phyloP scores from a whole-genome alignment of 64 coral and sea anemone genomes.

The Montipora sp. region DNA sequence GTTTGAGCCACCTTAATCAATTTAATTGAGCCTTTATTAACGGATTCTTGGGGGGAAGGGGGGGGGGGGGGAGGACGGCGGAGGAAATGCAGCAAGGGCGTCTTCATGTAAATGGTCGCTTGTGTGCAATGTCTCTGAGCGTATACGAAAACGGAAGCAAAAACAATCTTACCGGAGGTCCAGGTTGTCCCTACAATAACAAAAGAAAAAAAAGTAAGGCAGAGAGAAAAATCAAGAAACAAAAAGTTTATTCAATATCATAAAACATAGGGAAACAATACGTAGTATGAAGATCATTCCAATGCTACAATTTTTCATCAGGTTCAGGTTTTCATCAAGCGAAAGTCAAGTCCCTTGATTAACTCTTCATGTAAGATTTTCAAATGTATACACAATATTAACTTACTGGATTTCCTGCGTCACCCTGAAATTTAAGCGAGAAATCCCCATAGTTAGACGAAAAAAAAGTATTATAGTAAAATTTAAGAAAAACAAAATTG shows the following conservation, averaged over 20 bases:
- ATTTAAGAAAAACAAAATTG: not conserved
- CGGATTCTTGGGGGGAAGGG: too few species aligned
- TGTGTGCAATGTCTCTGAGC: not conserved
- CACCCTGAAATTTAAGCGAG: slow-evolving; percentile 10
- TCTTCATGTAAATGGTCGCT: not conserved
- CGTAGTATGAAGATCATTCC: not conserved
- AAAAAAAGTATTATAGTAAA: not conserved
- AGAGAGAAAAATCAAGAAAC: not conserved
- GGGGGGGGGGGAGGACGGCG: too few species aligned
- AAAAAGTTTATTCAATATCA: not conserved
- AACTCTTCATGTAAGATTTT: not conserved
- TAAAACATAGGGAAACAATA: too few species aligned
- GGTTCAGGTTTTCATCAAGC: too few species aligned
- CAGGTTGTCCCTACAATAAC: slow-evolving; percentile 74
- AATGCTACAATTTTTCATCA: not conserved
- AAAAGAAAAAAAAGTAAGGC: not conserved
- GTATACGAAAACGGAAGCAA: not conserved
- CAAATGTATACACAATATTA: not conserved
- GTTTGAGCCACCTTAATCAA: too few species aligned
- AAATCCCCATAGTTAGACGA: not conserved
- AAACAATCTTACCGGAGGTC: slow-evolving; percentile 82
- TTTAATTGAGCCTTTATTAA: too few species aligned
- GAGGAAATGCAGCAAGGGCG: too few species aligned
- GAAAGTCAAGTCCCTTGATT: too few species aligned
- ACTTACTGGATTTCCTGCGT: slow-evolving; percentile 31